These are phyloP conservation scores for Apogon hyalosoma DNA, from an alignment of 2,797 vertebrate genomes.

Conservation along the genomic window DNA sequence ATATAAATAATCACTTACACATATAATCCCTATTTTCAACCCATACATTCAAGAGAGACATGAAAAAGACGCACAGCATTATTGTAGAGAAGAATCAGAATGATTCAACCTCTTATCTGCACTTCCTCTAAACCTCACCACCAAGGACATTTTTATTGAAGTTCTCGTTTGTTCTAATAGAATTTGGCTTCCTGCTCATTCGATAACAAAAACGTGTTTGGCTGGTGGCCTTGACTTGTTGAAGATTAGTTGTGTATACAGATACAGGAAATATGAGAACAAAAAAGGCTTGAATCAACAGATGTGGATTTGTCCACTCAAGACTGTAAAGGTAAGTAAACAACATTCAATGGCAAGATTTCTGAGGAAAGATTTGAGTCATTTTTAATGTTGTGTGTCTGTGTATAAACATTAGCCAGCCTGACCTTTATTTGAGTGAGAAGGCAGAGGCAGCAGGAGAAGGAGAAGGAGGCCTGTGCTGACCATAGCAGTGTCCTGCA, in stretches of 20 bases:
- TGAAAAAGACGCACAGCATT: conserved; percentile 14
- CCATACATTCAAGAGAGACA: conserved; percentile 26
- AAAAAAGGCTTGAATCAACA: conserved; percentile 16
- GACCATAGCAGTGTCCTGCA: conserved; percentile 71
- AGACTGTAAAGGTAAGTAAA: conserved; percentile 8
- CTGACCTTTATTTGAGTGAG: conserved; percentile 17
- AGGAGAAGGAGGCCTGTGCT: conserved; percentile 58
- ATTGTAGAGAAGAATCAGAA: conserved; percentile 1
- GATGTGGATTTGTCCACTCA: conserved; percentile 1
- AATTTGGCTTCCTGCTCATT: conserved; percentile 72
- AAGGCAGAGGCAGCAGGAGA: conserved; percentile 33
- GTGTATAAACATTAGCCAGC: conserved; percentile 49
- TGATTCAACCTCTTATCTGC: conserved; percentile 40
- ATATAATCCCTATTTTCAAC: conserved; percentile 1
- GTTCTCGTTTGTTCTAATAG: conserved; percentile 27
- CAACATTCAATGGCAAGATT: not conserved
- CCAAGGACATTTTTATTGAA: conserved; percentile 62
- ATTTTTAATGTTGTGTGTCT: conserved; percentile 24
- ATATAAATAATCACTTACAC: not conserved
- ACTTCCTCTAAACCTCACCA: conserved; percentile 44
- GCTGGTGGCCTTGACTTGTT: conserved; percentile 64
- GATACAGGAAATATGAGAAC: conserved; percentile 26
- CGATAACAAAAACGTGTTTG: conserved; percentile 62
- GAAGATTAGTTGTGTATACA: conserved; percentile 44
- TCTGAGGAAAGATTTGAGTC: not conserved